Evolutionary conservation across 2,888 invertebrate genomes (phyloP), one percentile per base, ranked within the genome.

Genomic region (Nineta flava): DNA sequence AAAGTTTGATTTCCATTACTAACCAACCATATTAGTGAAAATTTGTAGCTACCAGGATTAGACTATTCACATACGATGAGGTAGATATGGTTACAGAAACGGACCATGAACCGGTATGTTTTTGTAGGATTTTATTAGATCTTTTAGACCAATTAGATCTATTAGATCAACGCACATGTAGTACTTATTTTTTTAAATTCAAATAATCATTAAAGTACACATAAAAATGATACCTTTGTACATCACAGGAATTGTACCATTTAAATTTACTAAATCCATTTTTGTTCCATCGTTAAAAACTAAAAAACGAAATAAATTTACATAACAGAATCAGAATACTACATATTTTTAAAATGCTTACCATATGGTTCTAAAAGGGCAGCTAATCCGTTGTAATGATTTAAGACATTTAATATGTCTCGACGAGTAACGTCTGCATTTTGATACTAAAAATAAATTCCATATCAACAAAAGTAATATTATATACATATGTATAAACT

Each of bases 231-330:
- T 72, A 70, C 91, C 87, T 78, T 87, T 92, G 64, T 86, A 95
- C 49, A 76, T 74, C 1, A 96, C 91, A 42, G 95, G 96, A 60
- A 96, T 88, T 7, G 95, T 96, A 49, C 96, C 96, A 61, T 81
- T 79, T 48, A 96, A 71, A 64, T 85, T 86, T 38, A 93, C 73
- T 55, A 96, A 70, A 50, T 90, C 84, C 66, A 83, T 86, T 42
- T 76, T 71, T 1, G 73, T 73, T 41, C 94, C 94, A 76, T 93
- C 90, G 63, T 88, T 90, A 65, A 93, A 94, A 52, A 86, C 92
- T 87, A 59, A 1, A 67, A 50, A 54, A 53, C 19, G 47, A 51
- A 49, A 32, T 53, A 51, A 49, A 32, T 53, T 42, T 48, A 50
- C 46, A 17, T 48, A 16, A 41, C 32, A 15, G 17, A 21, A 12